Evolutionary conservation across 30 jellyfish, hydroid and myxozoan genomes (phyloP).

Genomic region (Aurelia sp.): DNA sequence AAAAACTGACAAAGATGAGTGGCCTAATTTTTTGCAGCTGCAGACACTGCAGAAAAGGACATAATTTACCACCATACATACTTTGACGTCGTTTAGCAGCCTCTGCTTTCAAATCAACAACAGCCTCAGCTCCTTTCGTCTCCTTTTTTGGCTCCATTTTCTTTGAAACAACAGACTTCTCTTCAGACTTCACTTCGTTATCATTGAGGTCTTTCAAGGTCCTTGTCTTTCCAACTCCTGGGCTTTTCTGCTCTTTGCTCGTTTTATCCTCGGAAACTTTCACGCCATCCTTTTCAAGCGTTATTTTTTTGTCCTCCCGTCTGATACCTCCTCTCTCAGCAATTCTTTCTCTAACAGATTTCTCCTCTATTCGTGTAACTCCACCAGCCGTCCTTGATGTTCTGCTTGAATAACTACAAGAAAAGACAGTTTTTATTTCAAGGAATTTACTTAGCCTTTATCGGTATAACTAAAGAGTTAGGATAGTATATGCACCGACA

Average conservation of each 20-base stretch:
- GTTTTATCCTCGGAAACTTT: conserved; percentile 35
- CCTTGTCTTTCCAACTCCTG: conserved; percentile 35
- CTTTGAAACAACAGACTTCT: conserved; percentile 15
- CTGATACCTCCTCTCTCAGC: conserved; percentile 44
- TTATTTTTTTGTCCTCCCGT: conserved; percentile 25
- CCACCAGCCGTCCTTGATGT: conserved; percentile 56
- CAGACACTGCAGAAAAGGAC: no score
- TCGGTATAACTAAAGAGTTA: no score
- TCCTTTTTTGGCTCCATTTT: conserved; percentile 29
- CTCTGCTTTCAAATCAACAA: conserved; percentile 76
- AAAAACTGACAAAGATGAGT: no score
- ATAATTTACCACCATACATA: not conserved
- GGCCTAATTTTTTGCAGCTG: no score
- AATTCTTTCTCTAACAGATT: conserved; percentile 10
- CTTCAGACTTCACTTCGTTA: conserved; percentile 51
- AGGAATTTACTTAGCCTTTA: no score
- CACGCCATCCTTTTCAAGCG: conserved; percentile 42
- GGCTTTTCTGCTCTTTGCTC: conserved; percentile 24
- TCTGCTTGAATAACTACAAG: conserved; percentile 45
- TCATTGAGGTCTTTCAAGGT: conserved; percentile 48
- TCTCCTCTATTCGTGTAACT: conserved; percentile 46
- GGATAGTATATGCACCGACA: no score
- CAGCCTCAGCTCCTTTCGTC: conserved; percentile 67
- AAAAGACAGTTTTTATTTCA: no score
- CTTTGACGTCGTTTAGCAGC: conserved; percentile 74